Evolutionary conservation across 2,888 invertebrate species (phyloP).

Genomic region (Hecatera dysodea): DNA sequence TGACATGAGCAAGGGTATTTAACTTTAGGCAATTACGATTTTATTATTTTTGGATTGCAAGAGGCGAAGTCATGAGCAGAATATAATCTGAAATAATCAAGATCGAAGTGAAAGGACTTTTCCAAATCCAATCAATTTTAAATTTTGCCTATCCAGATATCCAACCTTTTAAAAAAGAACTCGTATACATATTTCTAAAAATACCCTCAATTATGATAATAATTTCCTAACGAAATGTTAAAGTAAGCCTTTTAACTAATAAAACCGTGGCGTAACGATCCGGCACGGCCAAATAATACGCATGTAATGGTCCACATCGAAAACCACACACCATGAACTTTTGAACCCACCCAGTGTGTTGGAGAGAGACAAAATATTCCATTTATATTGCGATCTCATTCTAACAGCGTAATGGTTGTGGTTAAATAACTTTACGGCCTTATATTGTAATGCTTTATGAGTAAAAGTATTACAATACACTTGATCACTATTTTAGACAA

Average conservation of each 20-base stretch:
- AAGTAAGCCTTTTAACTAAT: constrained; percentile 49
- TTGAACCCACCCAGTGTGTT: constrained; percentile 36
- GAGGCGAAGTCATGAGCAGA: too few species aligned
- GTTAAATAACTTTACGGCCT: constrained; percentile 22
- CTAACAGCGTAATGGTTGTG: constrained; percentile 29
- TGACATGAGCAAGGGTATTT: too few species aligned
- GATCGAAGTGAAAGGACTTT: too few species aligned
- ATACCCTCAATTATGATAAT: constrained; percentile 23
- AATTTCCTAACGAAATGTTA: constrained; percentile 26
- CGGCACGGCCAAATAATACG: constrained; percentile 54
- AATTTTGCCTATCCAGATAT: too few species aligned
- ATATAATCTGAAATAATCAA: too few species aligned
- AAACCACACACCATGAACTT: constrained; percentile 62
- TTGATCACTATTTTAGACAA: not conserved
- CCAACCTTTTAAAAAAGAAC: too few species aligned
- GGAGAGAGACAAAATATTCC: constrained; percentile 18
- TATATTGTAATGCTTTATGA: not conserved
- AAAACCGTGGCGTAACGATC: constrained; percentile 54
- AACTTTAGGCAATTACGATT: too few species aligned
- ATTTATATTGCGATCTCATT: constrained; percentile 19
- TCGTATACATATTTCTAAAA: not conserved
- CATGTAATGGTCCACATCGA: constrained; percentile 51
- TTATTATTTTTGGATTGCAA: too few species aligned
- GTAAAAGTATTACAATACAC: not conserved
- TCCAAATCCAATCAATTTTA: too few species aligned